Evolutionary conservation across 2,888 invertebrate genomes (phyloP).

Genomic region (Andrena praecox): DNA sequence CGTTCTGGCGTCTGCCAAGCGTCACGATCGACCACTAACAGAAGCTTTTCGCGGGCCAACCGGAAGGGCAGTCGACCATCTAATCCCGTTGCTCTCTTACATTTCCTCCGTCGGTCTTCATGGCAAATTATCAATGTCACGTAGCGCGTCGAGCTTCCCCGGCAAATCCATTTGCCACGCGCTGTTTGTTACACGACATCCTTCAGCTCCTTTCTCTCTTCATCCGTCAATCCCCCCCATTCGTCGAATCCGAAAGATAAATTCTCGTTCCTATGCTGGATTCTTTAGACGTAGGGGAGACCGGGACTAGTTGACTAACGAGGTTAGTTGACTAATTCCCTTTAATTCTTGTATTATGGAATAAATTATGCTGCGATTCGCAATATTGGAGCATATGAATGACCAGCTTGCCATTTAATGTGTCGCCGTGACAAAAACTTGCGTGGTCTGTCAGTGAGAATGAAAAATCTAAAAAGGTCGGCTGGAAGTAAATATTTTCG

Average conservation of each 20-base stretch:
- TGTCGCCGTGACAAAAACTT: no score
- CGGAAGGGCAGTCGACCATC: conserved; percentile 50
- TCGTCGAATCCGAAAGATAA: conserved; percentile 18
- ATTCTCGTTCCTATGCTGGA: conserved; percentile 6
- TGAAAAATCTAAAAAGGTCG: no score
- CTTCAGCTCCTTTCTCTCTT: conserved; percentile 20
- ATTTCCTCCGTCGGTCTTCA: conserved; percentile 56
- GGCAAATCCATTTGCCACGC: conserved; percentile 56
- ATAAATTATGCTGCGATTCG: no score
- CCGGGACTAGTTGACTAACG: no score
- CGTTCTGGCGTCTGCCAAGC: conserved; percentile 17
- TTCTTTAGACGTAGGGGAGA: neutral
- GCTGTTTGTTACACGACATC: conserved; percentile 40
- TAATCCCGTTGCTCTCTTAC: conserved; percentile 54
- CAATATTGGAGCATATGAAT: no score
- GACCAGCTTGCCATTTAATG: no score
- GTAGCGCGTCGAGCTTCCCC: conserved; percentile 42
- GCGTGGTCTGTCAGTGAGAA: no score
- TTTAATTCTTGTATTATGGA: no score
- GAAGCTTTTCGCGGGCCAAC: conserved; percentile 30
- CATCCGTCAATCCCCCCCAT: neutral
- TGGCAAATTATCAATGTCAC: conserved; percentile 65
- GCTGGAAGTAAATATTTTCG: no score
- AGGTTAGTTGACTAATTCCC: no score
- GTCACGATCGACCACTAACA: conserved; percentile 39